A percentile compares a stretch with the other conserved stretches of the same genome.
These are phyloP conservation scores for Anas platyrhynchos DNA, from an alignment of 2,113 vertebrate species.

Conservation along the genomic window DNA sequence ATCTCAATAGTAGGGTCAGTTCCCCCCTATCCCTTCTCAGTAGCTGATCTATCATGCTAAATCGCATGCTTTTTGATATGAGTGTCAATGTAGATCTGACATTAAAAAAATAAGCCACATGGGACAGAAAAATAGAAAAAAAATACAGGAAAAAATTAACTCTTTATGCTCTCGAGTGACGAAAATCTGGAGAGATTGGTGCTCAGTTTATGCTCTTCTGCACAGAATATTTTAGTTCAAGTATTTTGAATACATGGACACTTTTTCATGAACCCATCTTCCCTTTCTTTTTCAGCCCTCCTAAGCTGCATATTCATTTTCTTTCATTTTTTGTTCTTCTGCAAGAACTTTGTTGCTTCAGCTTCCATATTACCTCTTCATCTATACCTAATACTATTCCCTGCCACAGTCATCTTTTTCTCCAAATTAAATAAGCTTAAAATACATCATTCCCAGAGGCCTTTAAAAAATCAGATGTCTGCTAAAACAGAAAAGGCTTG, in stretches of 20 bases:
- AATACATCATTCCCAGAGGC: neutral
- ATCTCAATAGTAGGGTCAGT: conserved; percentile 60
- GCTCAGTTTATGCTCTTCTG: neutral
- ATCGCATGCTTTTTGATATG: conserved; percentile 28
- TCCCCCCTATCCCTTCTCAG: neutral
- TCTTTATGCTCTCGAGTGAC: neutral
- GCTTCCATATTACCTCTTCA: neutral
- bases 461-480: neutral
- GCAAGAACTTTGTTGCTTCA: neutral
- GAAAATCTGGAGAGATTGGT: neutral
- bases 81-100: conserved; percentile 48
- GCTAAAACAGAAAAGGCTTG: neutral
- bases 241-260: neutral
- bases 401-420: neutral
- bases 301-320: neutral
- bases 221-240: neutral
- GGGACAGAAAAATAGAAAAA: conserved; percentile 1
- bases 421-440: neutral
- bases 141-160: neutral
- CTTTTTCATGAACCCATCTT: neutral
- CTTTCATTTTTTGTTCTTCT: neutral
- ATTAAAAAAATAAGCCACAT: conserved; percentile 10
- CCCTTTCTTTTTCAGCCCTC: neutral
- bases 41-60: conserved; percentile 57
- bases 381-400: neutral